A percentile compares a stretch with the other conserved stretches of the same genome.
phyloP scores from a whole-genome alignment of 1,140 invertebrate species.

The Pectinophora gossypiella region DNA sequence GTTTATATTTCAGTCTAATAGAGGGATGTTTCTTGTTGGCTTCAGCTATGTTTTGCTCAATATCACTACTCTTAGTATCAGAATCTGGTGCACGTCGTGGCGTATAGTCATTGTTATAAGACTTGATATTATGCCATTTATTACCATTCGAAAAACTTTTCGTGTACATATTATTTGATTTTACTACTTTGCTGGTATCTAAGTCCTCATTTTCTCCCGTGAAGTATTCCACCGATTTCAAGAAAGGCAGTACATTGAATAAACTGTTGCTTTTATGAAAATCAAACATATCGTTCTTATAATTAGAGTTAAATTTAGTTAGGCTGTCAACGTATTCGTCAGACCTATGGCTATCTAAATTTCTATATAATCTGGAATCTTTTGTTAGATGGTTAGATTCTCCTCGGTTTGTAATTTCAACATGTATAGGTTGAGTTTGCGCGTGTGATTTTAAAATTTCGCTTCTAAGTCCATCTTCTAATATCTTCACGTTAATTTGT shows the following conservation, averaged over 20 bases:
- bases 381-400: too few relatives aligned
- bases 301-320: too few relatives aligned
- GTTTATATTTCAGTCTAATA: constrained; percentile 44
- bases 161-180: constrained; percentile 32
- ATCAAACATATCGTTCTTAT: not conserved
- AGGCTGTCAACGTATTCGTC: too few relatives aligned
- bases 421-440: constrained; percentile 27
- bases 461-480: constrained; percentile 46
- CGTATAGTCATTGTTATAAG: constrained; percentile 51
- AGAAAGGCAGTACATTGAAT: constrained; percentile 44
- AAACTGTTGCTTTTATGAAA: constrained; percentile 36
- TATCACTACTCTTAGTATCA: too few relatives aligned
- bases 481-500: constrained; percentile 54
- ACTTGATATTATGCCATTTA: constrained; percentile 61
- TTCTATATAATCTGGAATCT: not conserved
- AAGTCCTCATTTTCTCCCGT: constrained; percentile 13
- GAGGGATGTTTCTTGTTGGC: constrained; percentile 38
- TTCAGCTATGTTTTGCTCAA: constrained; percentile 27
- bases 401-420: constrained; percentile 42
- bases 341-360: not conserved
- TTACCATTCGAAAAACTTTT: constrained; percentile 42
- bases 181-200: constrained; percentile 13
- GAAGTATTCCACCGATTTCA: constrained; percentile 52
- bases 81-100: constrained; percentile 24
- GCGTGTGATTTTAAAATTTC: constrained; percentile 39